Evolutionary conservation across 2,113 vertebrate genomes (phyloP), one percentile per base, ranked within the genome.

Genomic region (Dunckerocampus dactyliophorus): DNA sequence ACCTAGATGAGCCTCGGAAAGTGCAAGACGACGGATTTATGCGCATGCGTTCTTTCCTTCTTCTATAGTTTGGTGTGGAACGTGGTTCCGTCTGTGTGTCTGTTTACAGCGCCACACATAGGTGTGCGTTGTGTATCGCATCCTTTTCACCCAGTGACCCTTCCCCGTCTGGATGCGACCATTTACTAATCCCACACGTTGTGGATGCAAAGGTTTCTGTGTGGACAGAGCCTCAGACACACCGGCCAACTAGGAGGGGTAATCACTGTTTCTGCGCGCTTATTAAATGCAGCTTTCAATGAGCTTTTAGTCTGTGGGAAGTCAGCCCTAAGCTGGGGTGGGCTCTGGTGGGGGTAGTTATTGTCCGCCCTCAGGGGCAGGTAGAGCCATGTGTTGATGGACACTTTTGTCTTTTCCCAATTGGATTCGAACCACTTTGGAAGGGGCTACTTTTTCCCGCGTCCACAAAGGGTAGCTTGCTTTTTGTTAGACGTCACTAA

Each of bases 201-300:
- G n/a, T n/a, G n/a, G n/a, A n/a, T n/a, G n/a, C n/a, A n/a, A n/a
- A 28, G 5, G 24, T 28, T 28, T 28, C 2, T 28, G 24, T 28
- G 24, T 3, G 24, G 24, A 28, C 24, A 28, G 24, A 28, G 24
- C 24, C 24, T 28, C 24, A 82, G 86, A 87, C 85, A 88, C 88
- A 82, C 81, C 79, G 81, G 82, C 67, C 69, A 79, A 88, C 82
- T 75, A 71, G 85, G 84, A 74, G 77, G 78, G 79, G 81, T 90
- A 90, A 91, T 90, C 87, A 82, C 82, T 69, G 84, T 84, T 89
- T 89, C 86, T 82, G 83, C 86, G 76, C 75, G 53, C 86, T 89
- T 90, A 90, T 90, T 91, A 90, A 90, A 89, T 59, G 82, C 86
- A 88, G 87, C 82, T 87, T 79, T 89, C 67, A 79, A 85, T 81